Base-by-base conservation (phyloP, 2,888 invertebrate species). In the Athalia circularis region DNA sequence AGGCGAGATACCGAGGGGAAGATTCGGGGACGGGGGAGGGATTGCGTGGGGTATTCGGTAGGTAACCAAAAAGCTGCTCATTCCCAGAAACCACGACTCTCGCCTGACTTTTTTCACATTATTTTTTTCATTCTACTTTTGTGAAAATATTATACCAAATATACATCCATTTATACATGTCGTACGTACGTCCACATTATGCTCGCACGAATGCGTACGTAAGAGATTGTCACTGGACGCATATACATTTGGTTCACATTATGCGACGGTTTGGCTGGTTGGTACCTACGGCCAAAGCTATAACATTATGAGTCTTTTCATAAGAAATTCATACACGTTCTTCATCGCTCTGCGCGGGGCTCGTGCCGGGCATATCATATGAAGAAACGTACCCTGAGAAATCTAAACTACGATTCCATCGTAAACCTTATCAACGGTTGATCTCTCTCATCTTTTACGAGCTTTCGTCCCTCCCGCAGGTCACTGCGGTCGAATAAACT, bases 11-110 rank as follows among this genome's bases (percentile, higher is more conserved):
- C 43, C 4, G 15, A 65, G n/a, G 47, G 15, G 48, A 8, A n/a
- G 54, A 57, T 47, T 7, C 61, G 57, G 15, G 8, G 5, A n/a
- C 11, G 48, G 11, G 3, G 45, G 80, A 67, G 77, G 79, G 80
- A 81, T 78, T 81, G 81, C 80, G 79, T 80, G 77, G 80, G 79
- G 70, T 77, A 77, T 80, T 78, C 79, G 48, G 59, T 64, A 65
- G 70, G 79, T 75, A 81, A 81, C 80, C 50, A 15, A 67, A 50
- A 67, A 13, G 48, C 15, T 65, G 47, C 13, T 47, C 50, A 50
- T 67, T 67, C 48, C 48, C 48, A 67, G 52, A 67, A 67, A 67
- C 48, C 15, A 6, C 13, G 29, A 67, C 13, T 15, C 13, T 52
- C 3, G 7, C 9, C 15, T 50, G 4, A 67, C 50, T 8, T 13